phyloP scores from a whole-genome alignment of 2,888 invertebrate genomes.

The Rhingia campestris region DNA sequence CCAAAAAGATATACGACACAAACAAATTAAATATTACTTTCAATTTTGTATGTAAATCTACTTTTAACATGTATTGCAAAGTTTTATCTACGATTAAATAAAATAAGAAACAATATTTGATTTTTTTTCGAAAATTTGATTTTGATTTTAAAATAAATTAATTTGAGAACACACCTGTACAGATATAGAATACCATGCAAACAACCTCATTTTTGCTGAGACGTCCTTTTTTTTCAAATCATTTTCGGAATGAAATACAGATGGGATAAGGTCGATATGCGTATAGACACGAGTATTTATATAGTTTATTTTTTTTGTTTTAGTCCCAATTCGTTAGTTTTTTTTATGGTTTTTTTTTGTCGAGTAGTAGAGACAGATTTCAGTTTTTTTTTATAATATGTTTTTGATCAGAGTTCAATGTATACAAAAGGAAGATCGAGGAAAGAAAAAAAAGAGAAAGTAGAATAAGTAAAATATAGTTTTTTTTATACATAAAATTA shows the following conservation, averaged over 20 bases:
- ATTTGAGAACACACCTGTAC: slow-evolving; percentile 82
- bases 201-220: slow-evolving; percentile 81
- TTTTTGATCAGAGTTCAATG: slow-evolving; percentile 67
- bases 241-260: slow-evolving; percentile 60
- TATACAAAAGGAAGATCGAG: slow-evolving; percentile 74
- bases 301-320: slow-evolving; percentile 29
- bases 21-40: slow-evolving; percentile 36
- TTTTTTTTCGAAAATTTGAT: slow-evolving; percentile 9
- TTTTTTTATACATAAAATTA: slow-evolving; percentile 50
- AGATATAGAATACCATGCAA: slow-evolving; percentile 82
- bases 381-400: slow-evolving; percentile 49
- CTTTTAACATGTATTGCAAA: slow-evolving; percentile 56
- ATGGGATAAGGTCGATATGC: slow-evolving; percentile 43
- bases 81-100: slow-evolving; percentile 60
- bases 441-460: slow-evolving; percentile 76
- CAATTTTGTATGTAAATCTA: slow-evolving; percentile 53
- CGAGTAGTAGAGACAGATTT: slow-evolving; percentile 63
- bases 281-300: slow-evolving; percentile 50
- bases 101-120: slow-evolving; percentile 42
- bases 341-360: slow-evolving; percentile 58
- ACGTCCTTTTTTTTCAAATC: slow-evolving; percentile 77
- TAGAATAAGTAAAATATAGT: slow-evolving; percentile 73
- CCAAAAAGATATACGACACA: slow-evolving; percentile 30
- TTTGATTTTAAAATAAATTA: slow-evolving; percentile 56
- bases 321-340: slow-evolving; percentile 57